A percentile compares a stretch with the other conserved stretches of the same genome.
phyloP scores from a whole-genome alignment of 2,797 vertebrate genomes.

The Phalanger gymnotis region DNA sequence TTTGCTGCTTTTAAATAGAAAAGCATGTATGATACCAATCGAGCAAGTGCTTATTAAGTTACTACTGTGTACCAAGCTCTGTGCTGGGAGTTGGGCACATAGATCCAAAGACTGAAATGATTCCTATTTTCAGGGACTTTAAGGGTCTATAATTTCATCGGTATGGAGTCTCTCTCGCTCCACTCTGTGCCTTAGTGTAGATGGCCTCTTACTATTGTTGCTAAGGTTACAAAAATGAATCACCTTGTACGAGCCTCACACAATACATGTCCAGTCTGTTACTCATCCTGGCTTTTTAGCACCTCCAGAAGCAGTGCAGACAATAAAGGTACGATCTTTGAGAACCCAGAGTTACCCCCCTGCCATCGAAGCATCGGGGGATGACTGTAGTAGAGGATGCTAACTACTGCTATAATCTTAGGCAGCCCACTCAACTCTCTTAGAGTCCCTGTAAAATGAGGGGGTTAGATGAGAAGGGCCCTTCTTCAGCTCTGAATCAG shows the following conservation, averaged over 20 bases:
- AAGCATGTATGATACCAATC: background rate
- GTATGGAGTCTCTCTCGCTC: background rate
- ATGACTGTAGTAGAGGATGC: background rate
- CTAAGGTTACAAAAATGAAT: background rate
- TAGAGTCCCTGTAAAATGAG: background rate
- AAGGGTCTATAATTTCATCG: background rate
- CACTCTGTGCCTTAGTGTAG: background rate
- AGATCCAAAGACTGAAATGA: background rate
- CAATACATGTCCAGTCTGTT: background rate
- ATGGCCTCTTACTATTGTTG: background rate
- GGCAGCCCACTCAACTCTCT: background rate
- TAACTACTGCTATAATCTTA: background rate
- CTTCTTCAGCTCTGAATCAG: background rate
- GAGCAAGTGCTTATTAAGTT: background rate
- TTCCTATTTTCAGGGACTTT: background rate
- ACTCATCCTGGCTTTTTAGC: background rate
- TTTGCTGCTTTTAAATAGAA: background rate
- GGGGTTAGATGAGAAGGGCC: background rate
- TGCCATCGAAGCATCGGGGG: background rate
- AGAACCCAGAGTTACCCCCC: background rate
- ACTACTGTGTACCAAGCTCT: background rate
- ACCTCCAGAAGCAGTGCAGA: background rate
- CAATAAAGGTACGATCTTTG: background rate
- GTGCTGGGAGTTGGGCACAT: background rate
- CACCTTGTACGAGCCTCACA: background rate